Evolutionary conservation across 2,888 invertebrate genomes (phyloP).

Genomic region (Drosophila maculinotata): DNA sequence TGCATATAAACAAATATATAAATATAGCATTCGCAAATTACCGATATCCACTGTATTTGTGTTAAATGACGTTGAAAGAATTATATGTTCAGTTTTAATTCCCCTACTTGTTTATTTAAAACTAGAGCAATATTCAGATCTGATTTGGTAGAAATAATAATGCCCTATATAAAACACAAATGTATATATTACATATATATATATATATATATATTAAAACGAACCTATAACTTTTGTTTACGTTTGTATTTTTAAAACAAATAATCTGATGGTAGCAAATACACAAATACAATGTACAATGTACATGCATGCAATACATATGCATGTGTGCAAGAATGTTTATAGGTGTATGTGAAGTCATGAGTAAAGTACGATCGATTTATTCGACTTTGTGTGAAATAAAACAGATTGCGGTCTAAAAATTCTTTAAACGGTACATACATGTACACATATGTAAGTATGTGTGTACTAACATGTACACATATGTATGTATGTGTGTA

Average conservation of each 20-base stretch:
- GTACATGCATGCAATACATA: background rate
- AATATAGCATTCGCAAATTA: too few species aligned
- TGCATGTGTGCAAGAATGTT: too few species aligned
- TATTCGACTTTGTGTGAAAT: slow-evolving; percentile 18
- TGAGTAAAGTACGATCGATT: slow-evolving; percentile 13
- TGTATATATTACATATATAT: background rate
- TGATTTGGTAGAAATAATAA: background rate
- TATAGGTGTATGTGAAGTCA: slow-evolving; percentile 11
- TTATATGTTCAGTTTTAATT: slow-evolving; percentile 3
- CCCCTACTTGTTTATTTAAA: background rate
- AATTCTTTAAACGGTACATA: background rate
- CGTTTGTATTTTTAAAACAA: slow-evolving; percentile 13
- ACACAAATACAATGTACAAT: background rate
- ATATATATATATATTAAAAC: background rate
- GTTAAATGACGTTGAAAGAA: background rate
- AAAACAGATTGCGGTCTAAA: slow-evolving; percentile 27
- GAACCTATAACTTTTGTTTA: slow-evolving; percentile 16
- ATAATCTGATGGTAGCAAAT: slow-evolving; percentile 4
- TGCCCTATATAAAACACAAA: background rate
- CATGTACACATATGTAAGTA: background rate
- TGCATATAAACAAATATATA: too few species aligned
- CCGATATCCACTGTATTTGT: too few species aligned
- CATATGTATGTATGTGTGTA: background rate
- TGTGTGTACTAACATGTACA: background rate
- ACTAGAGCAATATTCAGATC: background rate